Evolutionary conservation across 2,888 invertebrate genomes (phyloP).

Genomic region (Eilema sororculum): DNA sequence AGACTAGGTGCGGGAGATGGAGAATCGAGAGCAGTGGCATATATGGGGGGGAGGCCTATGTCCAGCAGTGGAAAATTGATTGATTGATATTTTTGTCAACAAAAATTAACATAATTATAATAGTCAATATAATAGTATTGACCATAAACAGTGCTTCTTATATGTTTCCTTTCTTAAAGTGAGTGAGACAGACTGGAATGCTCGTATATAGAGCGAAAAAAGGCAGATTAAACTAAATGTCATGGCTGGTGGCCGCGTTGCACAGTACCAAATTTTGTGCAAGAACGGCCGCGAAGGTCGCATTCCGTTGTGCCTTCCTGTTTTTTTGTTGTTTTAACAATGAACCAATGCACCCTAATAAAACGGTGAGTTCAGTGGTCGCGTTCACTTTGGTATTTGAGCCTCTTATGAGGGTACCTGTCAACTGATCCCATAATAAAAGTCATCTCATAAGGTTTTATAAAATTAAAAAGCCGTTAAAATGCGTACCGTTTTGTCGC

Average conservation of each 20-base stretch:
- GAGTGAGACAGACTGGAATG: neutral
- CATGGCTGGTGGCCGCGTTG: conserved; percentile 67
- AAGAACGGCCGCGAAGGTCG: conserved; percentile 75
- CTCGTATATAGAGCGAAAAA: conserved; percentile 48
- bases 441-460: conserved; percentile 20
- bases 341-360: conserved; percentile 60
- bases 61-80: no score
- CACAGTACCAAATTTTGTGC: conserved; percentile 73
- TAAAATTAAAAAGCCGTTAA: conserved; percentile 15
- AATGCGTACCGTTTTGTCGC: neutral
- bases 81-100: no score
- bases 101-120: no score
- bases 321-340: conserved; percentile 53
- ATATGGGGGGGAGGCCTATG: no score
- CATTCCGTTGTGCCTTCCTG: conserved; percentile 63
- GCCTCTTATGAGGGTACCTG: conserved; percentile 37
- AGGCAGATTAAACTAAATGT: conserved; percentile 66
- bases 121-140: no score
- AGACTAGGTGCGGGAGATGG: no score
- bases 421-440: conserved; percentile 31
- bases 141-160: no score
- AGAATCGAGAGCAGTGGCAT: no score
- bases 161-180: neutral
- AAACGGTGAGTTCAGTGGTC: conserved; percentile 47
- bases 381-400: conserved; percentile 30